phyloP scores from a whole-genome alignment of 1,140 invertebrate genomes.

The Nephila pilipes region DNA sequence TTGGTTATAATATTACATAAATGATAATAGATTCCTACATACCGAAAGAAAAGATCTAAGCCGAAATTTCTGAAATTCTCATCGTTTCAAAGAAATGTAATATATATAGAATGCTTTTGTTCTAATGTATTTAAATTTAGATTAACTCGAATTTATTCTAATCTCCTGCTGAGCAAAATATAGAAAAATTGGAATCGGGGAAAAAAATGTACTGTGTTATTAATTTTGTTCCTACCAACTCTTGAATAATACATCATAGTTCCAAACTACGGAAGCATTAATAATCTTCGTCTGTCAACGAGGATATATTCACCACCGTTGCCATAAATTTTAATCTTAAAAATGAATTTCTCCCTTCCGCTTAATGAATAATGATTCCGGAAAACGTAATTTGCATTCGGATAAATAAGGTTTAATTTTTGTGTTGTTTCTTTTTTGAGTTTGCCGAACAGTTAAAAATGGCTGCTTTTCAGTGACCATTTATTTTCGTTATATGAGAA shows the following conservation, averaged over 20 bases:
- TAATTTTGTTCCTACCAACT: slow-evolving; percentile 37
- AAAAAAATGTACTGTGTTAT: slow-evolving; percentile 50
- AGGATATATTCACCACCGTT: slow-evolving; percentile 19
- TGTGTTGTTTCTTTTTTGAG: slow-evolving; percentile 1
- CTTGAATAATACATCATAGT: slow-evolving; percentile 54
- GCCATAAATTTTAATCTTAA: slow-evolving; percentile 75
- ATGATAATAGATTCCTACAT: no score
- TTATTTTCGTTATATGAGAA: slow-evolving; percentile 61
- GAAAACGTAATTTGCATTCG: slow-evolving; percentile 72
- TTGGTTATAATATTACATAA: no score
- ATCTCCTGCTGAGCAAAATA: neutral
- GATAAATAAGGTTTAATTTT: slow-evolving; percentile 72
- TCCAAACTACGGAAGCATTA: slow-evolving; percentile 58
- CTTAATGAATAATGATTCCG: slow-evolving; percentile 73
- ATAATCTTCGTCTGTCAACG: slow-evolving; percentile 70
- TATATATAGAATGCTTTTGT: neutral
- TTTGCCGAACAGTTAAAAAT: slow-evolving; percentile 64
- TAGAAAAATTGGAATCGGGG: neutral
- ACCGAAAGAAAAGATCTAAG: no score
- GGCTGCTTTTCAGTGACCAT: slow-evolving; percentile 19
- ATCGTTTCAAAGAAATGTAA: neutral
- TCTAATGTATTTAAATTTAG: slow-evolving; percentile 1
- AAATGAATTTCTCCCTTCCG: slow-evolving; percentile 62
- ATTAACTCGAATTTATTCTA: slow-evolving; percentile 3
- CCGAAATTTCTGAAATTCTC: no score